phyloP scores from a whole-genome alignment of 2,797 vertebrate species.

The Microtus obscurus region DNA sequence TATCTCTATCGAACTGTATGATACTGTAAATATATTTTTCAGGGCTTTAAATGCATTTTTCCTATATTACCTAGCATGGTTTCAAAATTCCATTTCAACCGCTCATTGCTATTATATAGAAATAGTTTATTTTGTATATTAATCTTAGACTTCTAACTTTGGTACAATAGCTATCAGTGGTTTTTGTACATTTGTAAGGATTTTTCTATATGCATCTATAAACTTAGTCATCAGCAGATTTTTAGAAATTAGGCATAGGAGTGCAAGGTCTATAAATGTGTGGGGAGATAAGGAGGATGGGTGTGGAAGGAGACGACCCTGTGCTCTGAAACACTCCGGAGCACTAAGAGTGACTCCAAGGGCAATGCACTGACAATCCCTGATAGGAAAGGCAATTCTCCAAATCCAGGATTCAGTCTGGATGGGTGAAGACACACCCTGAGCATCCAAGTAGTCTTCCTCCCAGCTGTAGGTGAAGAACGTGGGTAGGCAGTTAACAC shows the following conservation, averaged over 20 bases:
- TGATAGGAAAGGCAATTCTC: neutral
- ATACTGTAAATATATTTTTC: neutral
- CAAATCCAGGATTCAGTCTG: neutral
- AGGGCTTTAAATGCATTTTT: neutral
- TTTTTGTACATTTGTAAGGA: neutral
- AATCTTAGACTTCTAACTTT: conserved; percentile 1
- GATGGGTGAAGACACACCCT: too few species aligned
- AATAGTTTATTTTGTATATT: neutral
- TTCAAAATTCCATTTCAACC: neutral
- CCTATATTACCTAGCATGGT: neutral
- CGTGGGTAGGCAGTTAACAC: neutral
- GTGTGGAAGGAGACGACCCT: neutral
- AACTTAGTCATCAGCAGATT: neutral
- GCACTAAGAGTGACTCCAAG: neutral
- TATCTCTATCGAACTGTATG: neutral
- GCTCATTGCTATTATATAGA: neutral
- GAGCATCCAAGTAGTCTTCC: neutral
- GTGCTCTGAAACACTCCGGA: neutral
- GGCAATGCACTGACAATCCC: neutral
- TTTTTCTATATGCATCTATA: neutral
- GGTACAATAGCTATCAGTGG: neutral
- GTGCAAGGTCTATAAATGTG: neutral
- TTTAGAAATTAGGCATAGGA: neutral
- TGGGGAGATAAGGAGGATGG: neutral
- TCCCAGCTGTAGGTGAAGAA: neutral